Base-by-base conservation (phyloP, 2,113 vertebrate genomes). In the Butorides virescens region DNA sequence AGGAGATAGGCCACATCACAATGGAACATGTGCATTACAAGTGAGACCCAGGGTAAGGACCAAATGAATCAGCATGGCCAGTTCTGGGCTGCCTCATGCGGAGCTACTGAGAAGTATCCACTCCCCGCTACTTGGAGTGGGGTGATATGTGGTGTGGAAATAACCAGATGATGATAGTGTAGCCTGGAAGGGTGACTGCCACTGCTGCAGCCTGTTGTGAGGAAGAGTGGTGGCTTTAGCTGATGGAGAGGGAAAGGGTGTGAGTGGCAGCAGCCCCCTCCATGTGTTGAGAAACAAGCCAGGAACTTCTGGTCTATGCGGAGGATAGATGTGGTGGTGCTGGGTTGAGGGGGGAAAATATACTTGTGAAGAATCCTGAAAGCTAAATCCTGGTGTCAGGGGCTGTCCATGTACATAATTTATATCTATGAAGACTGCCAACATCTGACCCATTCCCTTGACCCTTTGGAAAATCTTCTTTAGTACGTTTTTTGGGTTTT, bases 91-190 rank as follows among this genome's bases (percentile, higher is more conserved):
- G 42, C 49, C 11, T 16, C 10, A 34, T 39, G 63, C 32, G 46
- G 71, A 37, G 30, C 15, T 56, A 9, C 34, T 7, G 70, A 70
- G 42, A 23, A 25, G 27, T 32, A 20, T 27, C 47, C 22, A 2
- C 13, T 42, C 29, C 30, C 8, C 0, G 2, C 42, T 66, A 5
- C 44, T 23, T n/a, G 22, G 32, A 37, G 26, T 0, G 1, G 36
- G 10, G 25, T 5, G 4, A 18, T 18, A 11, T 0, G 4, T 13
- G 20, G 26, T 49, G 53, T 0, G 2, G 70, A 81, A 47, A 49
- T 56, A 42, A 42, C 14, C 18, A 13, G 49, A 8, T 56, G 21
- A 56, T 22, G 63, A 12, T 10, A 34, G 13, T 1, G 11, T 44
- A 29, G 55, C 42, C 39, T 42, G 30, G 27, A 36, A 61, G 27